phyloP scores from a whole-genome alignment of 2,113 vertebrate species.

The Chaetura pelagica region DNA sequence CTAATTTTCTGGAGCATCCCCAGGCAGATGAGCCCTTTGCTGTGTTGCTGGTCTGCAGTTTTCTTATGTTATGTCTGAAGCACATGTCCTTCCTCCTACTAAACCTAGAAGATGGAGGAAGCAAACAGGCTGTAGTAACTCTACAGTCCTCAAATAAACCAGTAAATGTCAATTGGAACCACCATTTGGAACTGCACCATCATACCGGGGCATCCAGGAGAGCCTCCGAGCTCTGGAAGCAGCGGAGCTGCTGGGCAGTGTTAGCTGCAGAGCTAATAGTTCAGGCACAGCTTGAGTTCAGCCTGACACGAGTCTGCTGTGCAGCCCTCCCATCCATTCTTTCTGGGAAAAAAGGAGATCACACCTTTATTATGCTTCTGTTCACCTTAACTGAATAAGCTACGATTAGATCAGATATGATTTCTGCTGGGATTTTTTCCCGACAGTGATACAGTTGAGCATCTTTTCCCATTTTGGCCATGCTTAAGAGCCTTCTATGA shows the following conservation, averaged over 20 bases:
- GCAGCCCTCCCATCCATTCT: not conserved
- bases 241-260: not conserved
- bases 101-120: not conserved
- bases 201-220: not conserved
- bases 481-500: not conserved
- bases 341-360: not conserved
- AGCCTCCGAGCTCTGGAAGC: fast-evolving
- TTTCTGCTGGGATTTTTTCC: not conserved
- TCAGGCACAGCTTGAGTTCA: not conserved
- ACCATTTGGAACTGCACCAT: fast-evolving
- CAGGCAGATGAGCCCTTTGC: not conserved
- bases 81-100: not conserved
- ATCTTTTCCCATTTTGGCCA: not conserved
- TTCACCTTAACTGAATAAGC: not conserved
- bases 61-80: not conserved
- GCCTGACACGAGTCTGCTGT: not conserved
- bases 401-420: not conserved
- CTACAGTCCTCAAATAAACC: not conserved
- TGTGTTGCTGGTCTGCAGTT: not conserved
- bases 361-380: not conserved
- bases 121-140: not conserved
- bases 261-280: fast-evolving
- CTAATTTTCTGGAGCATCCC: not conserved
- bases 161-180: not conserved
- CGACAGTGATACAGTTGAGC: not conserved